Evolutionary conservation across 2,888 invertebrate genomes (phyloP).

Genomic region (Lasioglossum figueresi): DNA sequence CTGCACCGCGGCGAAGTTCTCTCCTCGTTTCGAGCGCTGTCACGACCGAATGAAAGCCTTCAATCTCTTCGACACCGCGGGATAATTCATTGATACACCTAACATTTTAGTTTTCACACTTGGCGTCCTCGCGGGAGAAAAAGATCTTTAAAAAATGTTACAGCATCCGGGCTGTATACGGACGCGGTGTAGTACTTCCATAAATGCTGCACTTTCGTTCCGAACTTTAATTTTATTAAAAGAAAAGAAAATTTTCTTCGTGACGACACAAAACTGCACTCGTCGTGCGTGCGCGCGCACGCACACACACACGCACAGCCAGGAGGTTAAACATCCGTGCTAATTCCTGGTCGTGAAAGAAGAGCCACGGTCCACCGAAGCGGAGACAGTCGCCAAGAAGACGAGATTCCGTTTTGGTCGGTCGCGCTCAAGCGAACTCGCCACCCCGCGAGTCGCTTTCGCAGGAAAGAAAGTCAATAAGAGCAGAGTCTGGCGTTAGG

Average conservation of each 20-base stretch:
- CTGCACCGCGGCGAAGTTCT: not conserved
- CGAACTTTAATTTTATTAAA: not conserved
- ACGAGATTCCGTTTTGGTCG: constrained; percentile 7
- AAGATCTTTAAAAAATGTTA: not conserved
- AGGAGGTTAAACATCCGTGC: not conserved
- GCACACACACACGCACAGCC: not conserved
- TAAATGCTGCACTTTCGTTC: not conserved
- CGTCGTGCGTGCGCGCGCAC: not conserved
- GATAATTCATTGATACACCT: constrained; percentile 10
- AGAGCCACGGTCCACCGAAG: constrained; percentile 18
- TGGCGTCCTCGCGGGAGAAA: not conserved
- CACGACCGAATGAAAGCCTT: not conserved
- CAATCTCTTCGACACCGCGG: constrained; percentile 11
- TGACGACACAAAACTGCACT: not conserved
- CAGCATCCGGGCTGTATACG: not conserved
- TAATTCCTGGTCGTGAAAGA: constrained; percentile 7
- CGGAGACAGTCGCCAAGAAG: constrained; percentile 1
- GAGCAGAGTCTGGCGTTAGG: constrained; percentile 22
- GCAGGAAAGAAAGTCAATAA: constrained; percentile 39
- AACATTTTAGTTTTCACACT: constrained; percentile 1
- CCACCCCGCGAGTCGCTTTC: constrained; percentile 18
- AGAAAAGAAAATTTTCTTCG: not conserved
- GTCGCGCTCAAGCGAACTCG: constrained; percentile 18
- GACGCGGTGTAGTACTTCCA: not conserved
- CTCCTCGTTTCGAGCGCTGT: not conserved